phyloP scores from a whole-genome alignment of 2,113 vertebrate genomes.

The Panthera leo region DNA sequence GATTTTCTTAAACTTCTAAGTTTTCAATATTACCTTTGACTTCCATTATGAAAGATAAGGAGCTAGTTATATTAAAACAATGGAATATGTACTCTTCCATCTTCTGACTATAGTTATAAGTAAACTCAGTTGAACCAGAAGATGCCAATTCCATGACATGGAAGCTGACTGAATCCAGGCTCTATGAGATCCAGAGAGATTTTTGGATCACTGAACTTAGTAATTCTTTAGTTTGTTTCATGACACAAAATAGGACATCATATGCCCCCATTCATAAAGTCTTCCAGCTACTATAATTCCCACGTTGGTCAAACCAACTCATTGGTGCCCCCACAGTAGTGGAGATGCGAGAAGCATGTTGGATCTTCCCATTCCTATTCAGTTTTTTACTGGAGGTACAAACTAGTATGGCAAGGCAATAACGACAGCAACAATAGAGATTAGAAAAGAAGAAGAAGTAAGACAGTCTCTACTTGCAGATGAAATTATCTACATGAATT shows the following conservation, averaged over 20 bases:
- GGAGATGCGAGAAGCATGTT: background rate
- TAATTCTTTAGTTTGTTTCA: background rate
- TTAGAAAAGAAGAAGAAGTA: background rate
- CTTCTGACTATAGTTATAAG: background rate
- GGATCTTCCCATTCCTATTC: background rate
- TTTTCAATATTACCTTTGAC: background rate
- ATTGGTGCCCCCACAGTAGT: background rate
- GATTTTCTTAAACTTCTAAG: background rate
- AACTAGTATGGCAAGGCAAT: background rate
- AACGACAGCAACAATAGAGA: background rate
- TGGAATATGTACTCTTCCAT: background rate
- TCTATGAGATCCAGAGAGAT: background rate
- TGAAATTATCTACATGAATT: background rate
- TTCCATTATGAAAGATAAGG: background rate
- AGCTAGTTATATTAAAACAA: background rate
- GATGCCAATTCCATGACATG: background rate
- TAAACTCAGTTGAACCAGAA: background rate
- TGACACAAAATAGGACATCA: background rate
- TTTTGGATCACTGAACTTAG: background rate
- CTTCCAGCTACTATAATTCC: background rate
- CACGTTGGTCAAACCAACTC: background rate
- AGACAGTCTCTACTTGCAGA: background rate
- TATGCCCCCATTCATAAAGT: background rate
- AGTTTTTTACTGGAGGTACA: background rate
- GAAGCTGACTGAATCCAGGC: background rate